Evolutionary conservation across 2,797 vertebrate species (phyloP).

Genomic region (Sus cebifrons): DNA sequence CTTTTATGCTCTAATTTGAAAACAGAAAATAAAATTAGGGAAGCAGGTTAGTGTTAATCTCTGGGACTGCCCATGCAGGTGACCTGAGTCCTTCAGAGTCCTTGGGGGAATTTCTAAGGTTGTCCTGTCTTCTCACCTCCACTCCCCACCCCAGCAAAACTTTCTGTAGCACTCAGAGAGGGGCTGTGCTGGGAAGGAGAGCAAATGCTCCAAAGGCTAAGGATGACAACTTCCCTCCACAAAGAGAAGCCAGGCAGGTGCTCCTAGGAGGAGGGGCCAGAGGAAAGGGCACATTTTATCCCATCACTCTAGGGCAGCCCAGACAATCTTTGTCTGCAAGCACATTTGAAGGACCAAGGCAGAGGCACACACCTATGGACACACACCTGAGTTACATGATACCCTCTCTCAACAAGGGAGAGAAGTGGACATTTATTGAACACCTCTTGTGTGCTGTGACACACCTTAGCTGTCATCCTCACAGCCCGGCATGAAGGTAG

Average conservation of each 20-base stretch:
- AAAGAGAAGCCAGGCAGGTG: background rate
- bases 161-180: background rate
- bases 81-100: background rate
- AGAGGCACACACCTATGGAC: no score
- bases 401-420: background rate
- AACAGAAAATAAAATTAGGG: conserved; percentile 44
- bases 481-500: background rate
- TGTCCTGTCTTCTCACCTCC: background rate
- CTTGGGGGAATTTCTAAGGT: background rate
- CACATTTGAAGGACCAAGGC: background rate
- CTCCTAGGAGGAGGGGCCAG: background rate
- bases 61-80: background rate
- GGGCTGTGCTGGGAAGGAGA: background rate
- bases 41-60: conserved; percentile 3
- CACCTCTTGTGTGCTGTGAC: fast-evolving
- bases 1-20: conserved; percentile 57
- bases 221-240: background rate
- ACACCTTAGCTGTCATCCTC: fast-evolving
- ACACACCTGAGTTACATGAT: background rate
- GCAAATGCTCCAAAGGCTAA: background rate
- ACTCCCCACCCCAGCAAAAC: background rate
- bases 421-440: background rate
- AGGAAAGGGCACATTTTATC: background rate
- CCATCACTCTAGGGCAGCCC: background rate
- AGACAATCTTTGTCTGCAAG: background rate